Evolutionary conservation across 2,113 vertebrate genomes (phyloP).

Genomic region (Rhadina sibilatrix): DNA sequence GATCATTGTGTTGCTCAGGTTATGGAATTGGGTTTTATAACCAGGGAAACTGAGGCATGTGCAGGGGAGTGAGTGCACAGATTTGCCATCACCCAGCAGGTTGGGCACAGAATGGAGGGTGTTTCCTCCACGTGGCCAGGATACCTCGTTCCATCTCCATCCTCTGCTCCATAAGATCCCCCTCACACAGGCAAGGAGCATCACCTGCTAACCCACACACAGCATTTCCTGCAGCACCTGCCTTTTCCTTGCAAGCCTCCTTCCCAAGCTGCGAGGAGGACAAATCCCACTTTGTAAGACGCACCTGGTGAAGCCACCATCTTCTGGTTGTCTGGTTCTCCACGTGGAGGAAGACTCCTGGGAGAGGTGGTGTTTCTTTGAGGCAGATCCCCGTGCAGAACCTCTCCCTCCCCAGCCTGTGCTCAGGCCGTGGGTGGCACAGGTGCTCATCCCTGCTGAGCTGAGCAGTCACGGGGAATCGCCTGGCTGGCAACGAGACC

Average conservation of each 20-base stretch:
- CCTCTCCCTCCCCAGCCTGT: not conserved
- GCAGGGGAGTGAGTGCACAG: not conserved
- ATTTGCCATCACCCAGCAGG: not conserved
- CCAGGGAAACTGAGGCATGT: not conserved
- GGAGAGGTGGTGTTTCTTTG: not conserved
- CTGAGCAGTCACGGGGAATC: not conserved
- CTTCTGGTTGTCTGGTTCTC: not conserved
- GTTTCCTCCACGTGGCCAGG: not conserved
- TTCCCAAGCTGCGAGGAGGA: not conserved
- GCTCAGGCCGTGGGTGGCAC: not conserved
- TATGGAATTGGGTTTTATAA: not conserved
- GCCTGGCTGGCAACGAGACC: not conserved
- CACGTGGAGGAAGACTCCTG: accelerated
- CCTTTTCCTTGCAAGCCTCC: not conserved
- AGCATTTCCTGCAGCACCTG: not conserved
- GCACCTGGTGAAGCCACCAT: not conserved
- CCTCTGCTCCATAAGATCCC: not conserved
- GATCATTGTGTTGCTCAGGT: not conserved
- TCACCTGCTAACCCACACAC: not conserved
- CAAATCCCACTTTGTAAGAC: not conserved
- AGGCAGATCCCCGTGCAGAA: not conserved
- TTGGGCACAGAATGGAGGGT: accelerated
- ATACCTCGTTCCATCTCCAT: not conserved
- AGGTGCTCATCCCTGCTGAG: not conserved
- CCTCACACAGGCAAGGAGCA: not conserved